Percentiles rank a stretch among this genome's conserved stretches.
phyloP scores from a whole-genome alignment of 2,888 invertebrate species.

The Drosophila mettleri region DNA sequence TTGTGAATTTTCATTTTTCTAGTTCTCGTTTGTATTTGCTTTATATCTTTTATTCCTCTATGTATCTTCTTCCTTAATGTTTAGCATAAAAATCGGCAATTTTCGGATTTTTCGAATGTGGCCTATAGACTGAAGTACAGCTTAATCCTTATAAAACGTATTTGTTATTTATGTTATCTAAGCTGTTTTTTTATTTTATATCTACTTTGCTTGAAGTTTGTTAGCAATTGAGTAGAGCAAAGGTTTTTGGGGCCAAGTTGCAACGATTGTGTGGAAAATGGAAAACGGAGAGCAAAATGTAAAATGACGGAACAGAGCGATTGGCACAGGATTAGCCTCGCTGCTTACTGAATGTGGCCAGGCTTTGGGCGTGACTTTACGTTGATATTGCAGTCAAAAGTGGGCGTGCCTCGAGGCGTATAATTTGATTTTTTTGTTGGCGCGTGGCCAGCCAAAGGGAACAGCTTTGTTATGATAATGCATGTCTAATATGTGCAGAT shows the following conservation, averaged over 20 bases:
- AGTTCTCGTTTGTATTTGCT: background rate
- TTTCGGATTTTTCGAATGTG: background rate
- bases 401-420: constrained; percentile 13
- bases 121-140: background rate
- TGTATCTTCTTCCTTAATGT: background rate
- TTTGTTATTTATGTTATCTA: background rate
- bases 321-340: constrained; percentile 27
- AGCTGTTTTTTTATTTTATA: background rate
- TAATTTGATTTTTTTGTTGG: constrained; percentile 21
- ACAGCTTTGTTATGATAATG: constrained; percentile 43
- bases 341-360: constrained; percentile 28
- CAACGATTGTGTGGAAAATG: constrained; percentile 13
- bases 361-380: constrained; percentile 38
- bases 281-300: constrained; percentile 30
- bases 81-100: background rate
- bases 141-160: background rate
- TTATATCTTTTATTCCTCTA: background rate
- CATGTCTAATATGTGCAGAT: constrained; percentile 21
- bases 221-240: background rate
- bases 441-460: constrained; percentile 47
- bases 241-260: constrained; percentile 9
- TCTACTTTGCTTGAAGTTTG: constrained; percentile 1
- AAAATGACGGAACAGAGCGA: constrained; percentile 22
- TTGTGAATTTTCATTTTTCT: background rate
- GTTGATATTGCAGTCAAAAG: constrained; percentile 8